Evolutionary conservation across 2,888 invertebrate genomes (phyloP).

Genomic region (Ferdinandea cuprea): DNA sequence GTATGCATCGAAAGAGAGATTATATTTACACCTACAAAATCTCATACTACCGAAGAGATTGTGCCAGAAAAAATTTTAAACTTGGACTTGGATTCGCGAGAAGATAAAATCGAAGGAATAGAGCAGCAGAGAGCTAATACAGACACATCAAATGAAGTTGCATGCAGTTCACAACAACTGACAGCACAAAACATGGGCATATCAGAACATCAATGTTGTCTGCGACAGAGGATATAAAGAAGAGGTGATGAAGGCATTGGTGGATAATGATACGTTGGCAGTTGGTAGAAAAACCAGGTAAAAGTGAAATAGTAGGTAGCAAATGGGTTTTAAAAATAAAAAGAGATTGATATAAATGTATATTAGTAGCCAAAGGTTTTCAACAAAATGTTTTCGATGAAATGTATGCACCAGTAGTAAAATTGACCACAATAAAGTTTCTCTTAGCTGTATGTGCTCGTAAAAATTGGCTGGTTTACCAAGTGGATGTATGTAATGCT

Average conservation of each 20-base stretch:
- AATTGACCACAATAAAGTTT: not conserved
- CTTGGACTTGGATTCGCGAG: not conserved
- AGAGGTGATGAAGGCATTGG: conserved; percentile 19
- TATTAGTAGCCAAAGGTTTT: not conserved
- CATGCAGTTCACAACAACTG: not conserved
- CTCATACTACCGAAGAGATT: not conserved
- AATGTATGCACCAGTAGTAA: not conserved
- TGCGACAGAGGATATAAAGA: too few species aligned
- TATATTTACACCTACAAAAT: not conserved
- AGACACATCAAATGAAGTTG: not conserved
- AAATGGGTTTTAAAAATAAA: conserved; percentile 18
- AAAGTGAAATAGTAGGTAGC: conserved; percentile 8
- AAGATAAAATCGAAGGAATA: not conserved
- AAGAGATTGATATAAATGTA: conserved; percentile 5
- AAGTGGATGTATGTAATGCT: conserved; percentile 19
- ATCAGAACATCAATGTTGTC: too few species aligned
- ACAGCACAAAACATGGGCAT: not conserved
- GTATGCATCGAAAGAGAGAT: not conserved
- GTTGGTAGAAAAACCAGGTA: conserved; percentile 1
- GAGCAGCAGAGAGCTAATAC: not conserved
- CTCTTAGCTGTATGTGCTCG: conserved; percentile 4
- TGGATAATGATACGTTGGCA: conserved; percentile 8
- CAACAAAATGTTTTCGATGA: conserved; percentile 9
- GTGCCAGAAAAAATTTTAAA: not conserved
- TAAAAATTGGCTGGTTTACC: conserved; percentile 10